phyloP scores from a whole-genome alignment of 1,140 invertebrate species.

The Eciton burchellii region DNA sequence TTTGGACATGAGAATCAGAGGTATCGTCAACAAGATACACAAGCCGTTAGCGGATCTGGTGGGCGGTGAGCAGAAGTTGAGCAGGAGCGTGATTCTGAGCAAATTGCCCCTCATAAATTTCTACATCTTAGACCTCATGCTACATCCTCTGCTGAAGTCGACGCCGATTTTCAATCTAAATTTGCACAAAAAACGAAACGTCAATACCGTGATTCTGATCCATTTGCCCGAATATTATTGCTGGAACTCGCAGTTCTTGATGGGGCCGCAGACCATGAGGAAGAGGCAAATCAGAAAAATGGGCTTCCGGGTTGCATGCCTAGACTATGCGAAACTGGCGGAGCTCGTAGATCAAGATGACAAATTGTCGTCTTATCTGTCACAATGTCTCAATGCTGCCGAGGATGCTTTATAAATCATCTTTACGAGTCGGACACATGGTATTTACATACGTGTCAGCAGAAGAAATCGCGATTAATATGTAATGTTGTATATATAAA shows the following conservation, averaged over 20 bases:
- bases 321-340: conserved; percentile 86
- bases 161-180: conserved; percentile 84
- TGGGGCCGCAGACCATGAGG: conserved; percentile 88
- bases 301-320: conserved; percentile 88
- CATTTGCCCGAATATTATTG: conserved; percentile 90
- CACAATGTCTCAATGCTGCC: conserved; percentile 77
- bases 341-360: conserved; percentile 82
- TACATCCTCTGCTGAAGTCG: conserved; percentile 83
- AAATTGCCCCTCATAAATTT: conserved; percentile 87
- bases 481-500: no score
- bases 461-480: conserved; percentile 4
- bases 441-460: background rate
- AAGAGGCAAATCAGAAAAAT: conserved; percentile 87
- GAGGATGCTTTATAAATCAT: conserved; percentile 69
- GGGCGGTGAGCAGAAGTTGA: conserved; percentile 83
- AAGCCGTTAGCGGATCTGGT: conserved; percentile 82
- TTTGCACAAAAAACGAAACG: conserved; percentile 78
- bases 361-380: conserved; percentile 83
- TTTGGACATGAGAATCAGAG: conserved; percentile 86
- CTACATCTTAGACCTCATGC: conserved; percentile 88
- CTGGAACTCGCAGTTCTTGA: conserved; percentile 84
- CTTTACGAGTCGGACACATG: background rate
- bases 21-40: conserved; percentile 85
- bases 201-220: conserved; percentile 87
- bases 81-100: conserved; percentile 85